Percentiles rank a stretch among this genome's conserved stretches.
These are phyloP conservation scores for Callitettix versicolor DNA, from an alignment of 1,140 invertebrate genomes.

Conservation along the genomic window DNA sequence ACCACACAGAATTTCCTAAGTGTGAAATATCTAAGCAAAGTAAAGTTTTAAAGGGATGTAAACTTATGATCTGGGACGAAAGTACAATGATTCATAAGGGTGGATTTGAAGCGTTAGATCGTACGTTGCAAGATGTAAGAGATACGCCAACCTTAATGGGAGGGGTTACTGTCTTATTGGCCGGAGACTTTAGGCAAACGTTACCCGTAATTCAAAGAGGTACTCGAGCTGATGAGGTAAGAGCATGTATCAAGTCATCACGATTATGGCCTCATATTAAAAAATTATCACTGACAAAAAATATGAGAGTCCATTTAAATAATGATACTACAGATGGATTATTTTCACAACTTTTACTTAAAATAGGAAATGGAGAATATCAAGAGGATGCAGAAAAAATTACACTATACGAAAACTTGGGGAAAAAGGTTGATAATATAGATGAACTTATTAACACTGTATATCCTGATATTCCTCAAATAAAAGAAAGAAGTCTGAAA, in stretches of 20 bases:
- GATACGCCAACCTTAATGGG: conserved; percentile 22
- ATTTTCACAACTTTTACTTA: background rate
- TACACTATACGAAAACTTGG: background rate
- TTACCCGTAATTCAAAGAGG: conserved; percentile 15
- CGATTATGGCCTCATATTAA: conserved; percentile 30
- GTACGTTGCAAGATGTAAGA: conserved; percentile 14
- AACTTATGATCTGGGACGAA: conserved; percentile 33
- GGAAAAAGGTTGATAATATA: background rate
- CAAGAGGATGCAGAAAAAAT: background rate
- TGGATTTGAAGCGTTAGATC: conserved; percentile 24
- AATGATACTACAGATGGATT: conserved; percentile 17
- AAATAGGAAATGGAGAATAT: background rate
- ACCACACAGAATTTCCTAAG: conserved; percentile 18
- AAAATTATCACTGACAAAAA: background rate
- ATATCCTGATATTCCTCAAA: background rate
- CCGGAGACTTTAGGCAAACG: conserved; percentile 28
- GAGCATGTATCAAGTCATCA: conserved; percentile 35
- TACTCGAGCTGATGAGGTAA: conserved; percentile 26
- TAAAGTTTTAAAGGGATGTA: conserved; percentile 25
- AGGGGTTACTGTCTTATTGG: conserved; percentile 25
- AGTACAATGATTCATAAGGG: conserved; percentile 29
- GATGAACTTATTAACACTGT: background rate
- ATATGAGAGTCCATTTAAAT: conserved; percentile 4
- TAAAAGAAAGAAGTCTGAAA: background rate
- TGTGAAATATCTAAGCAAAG: conserved; percentile 31